Base-by-base conservation (phyloP, 64 coral and sea anemone genomes). In the Montipora cactus region DNA sequence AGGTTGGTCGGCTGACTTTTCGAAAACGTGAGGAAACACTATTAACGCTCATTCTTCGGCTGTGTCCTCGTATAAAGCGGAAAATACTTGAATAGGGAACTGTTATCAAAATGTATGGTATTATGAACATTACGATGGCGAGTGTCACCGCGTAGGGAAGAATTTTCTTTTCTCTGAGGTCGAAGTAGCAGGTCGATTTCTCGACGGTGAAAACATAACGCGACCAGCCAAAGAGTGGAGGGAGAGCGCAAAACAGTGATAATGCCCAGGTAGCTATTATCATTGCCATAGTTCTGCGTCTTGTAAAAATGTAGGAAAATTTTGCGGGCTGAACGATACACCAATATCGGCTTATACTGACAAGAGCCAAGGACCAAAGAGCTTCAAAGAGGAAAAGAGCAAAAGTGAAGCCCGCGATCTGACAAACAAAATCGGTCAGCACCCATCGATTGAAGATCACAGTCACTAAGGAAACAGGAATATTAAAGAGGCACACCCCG, bases 341-440 rank as follows among this genome's bases (percentile, higher is more conserved):
- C 37, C 96, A 97, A 84, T 97, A 97, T n/a, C 96, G 82, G n/a
- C 92, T 92, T 44, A 92, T 84, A 19, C 96, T 97, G 37, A 97
- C 96, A 14, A 97, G 83, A 6, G 96, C 96, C 19, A 97, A 89
- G 2, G 96, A 97, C 25, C 87, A 97, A 6, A 97, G 78, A 10
- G 92, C 95, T 62, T 97, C 95, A 23, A 94, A 97, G 14, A 97
- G 88, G n/a, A 97, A 87, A 13, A 97, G 79, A 9, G 95, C 80
- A 21, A 94, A 94, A 21, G 94, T 89, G 78, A 97, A 95, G 71
- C 95, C 95, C 8, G 87, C 95, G 19, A 94, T 88, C 5, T 75
- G 72, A 76, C 95, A 96, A 0, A 96, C 67, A 14, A 76, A 47
- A 51, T 84, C 37, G 22, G 80, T 72, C 53, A 93, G 70, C 72